Percentiles rank a stretch among this genome's conserved stretches.
Evolutionary conservation across 2,888 invertebrate species (phyloP).

Genomic region (Oegoconia quadripuncta): DNA sequence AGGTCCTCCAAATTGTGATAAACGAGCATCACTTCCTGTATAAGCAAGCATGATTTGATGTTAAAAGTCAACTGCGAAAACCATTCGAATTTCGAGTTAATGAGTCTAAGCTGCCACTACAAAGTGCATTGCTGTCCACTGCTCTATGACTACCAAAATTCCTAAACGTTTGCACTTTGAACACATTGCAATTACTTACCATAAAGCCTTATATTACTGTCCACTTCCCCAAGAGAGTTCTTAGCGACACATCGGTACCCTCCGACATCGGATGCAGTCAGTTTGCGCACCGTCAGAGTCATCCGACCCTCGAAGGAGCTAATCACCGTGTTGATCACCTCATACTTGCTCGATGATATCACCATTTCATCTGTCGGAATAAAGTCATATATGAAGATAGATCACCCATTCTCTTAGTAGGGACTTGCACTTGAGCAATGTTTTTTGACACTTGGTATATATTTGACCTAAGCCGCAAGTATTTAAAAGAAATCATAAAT

Average conservation of each 20-base stretch:
- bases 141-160: background rate
- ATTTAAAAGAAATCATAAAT: too few species aligned
- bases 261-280: slow-evolving; percentile 87
- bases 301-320: slow-evolving; percentile 91
- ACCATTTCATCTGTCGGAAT: slow-evolving; percentile 86
- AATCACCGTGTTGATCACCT: slow-evolving; percentile 84
- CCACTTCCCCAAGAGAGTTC: slow-evolving; percentile 92
- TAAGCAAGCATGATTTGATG: too few species aligned
- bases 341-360: slow-evolving; percentile 88
- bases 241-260: slow-evolving; percentile 92
- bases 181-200: slow-evolving; percentile 79
- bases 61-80: too few species aligned
- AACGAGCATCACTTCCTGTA: too few species aligned
- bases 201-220: slow-evolving; percentile 91
- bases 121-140: background rate
- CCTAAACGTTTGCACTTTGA: background rate
- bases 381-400: background rate
- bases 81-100: too few species aligned
- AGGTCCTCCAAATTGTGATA: too few species aligned
- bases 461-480: too few species aligned
- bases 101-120: too few species aligned
- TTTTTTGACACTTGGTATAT: too few species aligned
- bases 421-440: too few species aligned
- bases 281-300: slow-evolving; percentile 86
- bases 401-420: slow-evolving; percentile 16